Base-by-base conservation (phyloP, 2,888 invertebrate genomes). In the Leucoma salicis region DNA sequence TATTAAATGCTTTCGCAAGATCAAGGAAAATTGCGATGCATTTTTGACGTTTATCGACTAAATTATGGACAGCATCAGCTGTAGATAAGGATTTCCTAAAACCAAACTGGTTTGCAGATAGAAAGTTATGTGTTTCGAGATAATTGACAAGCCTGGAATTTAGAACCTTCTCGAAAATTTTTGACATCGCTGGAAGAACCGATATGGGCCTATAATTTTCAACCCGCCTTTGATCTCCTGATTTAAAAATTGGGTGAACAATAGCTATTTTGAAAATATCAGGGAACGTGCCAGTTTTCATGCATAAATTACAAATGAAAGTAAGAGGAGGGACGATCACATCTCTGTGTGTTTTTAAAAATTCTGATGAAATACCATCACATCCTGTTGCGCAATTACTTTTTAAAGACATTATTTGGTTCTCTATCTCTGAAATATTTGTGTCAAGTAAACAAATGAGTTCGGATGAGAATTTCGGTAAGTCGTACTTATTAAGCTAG, bases 41-140 rank as follows among this genome's bases (percentile, higher is more conserved):
- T 25, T 7, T 35, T 28, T 25, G 2, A 15, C 7, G 16, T 12
- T 12, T 14, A 7, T 11, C 27, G 1, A 27, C 28, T n/a, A 36
- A 4, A 2, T 16, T 16, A 15, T 29, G 18, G 0, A 36, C 29
- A 4, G 36, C 28, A 29, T 29, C 13, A 8, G 7, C 16, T 1
- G 36, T n/a, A n/a, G n/a, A n/a, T n/a, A n/a, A 36, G 0, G 4
- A 4, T 1, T 18, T 13, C 18, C 16, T 28, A n/a, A n/a, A n/a
- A n/a, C n/a, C n/a, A n/a, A n/a, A n/a, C n/a, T 35, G 37, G 2
- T 14, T 31, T n/a, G n/a, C n/a, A 11, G 16, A 36, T 10, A 36
- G 3, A n/a, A 29, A 8, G 10, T 12, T 3, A 10, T 12, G 12
- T 0, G 13, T 7, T n/a, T 36, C 18, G 5, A 36, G 28, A 11